Conservation (phyloP, 2,797 vertebrate genomes). For the Macropodus opercularis region DNA sequence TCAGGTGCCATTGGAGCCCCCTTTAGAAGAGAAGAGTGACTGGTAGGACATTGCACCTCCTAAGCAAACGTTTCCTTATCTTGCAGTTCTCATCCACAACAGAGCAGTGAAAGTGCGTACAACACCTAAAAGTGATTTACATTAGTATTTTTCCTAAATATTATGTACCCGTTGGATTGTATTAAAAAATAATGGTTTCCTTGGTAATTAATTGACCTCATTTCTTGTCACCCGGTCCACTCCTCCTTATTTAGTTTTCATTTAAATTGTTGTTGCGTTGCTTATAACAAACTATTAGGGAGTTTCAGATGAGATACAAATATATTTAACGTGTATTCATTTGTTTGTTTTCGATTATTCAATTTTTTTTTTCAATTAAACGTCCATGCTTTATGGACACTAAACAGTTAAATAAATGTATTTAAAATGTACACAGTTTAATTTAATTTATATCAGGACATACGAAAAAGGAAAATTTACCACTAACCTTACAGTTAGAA, state of each 20-base stretch:
- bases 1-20: constrained; percentile 84
- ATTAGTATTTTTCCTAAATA: not conserved
- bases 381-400: not conserved
- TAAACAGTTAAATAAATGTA: not conserved
- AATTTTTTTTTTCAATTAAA: too few species aligned
- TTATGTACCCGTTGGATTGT: not conserved
- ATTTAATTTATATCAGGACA: not conserved
- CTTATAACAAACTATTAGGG: not conserved
- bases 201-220: not conserved
- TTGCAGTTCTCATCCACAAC: constrained; percentile 59
- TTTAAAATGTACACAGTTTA: too few species aligned
- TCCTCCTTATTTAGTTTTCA: not conserved
- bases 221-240: not conserved
- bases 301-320: not conserved
- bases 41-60: constrained; percentile 81
- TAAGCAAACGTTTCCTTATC: constrained; percentile 72
- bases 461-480: not conserved
- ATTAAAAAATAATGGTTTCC: not conserved
- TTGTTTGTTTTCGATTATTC: too few species aligned
- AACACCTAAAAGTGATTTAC: constrained; percentile 14
- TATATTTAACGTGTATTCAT: not conserved
- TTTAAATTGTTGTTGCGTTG: not conserved
- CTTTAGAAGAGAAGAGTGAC: constrained; percentile 81
- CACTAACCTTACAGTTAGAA: not conserved
- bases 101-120: constrained; percentile 28